A percentile compares a stretch with the other conserved stretches of the same genome.
Conservation (phyloP, 2,113 vertebrate genomes). For the Xerus inauris region DNA sequence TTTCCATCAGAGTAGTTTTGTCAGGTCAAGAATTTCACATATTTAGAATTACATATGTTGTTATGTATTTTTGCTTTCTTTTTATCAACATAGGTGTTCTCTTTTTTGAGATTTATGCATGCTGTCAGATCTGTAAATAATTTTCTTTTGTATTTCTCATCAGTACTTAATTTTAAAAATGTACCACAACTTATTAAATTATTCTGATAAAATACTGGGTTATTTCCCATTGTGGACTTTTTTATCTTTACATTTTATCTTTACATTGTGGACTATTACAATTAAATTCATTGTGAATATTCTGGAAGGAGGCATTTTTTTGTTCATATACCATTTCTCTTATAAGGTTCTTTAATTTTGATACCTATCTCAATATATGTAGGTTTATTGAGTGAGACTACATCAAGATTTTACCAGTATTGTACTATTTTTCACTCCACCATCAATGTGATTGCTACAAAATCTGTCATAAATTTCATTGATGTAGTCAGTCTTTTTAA, state of each 20-base stretch:
- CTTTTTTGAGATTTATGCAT: background rate
- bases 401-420: background rate
- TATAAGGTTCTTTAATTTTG: background rate
- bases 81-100: background rate
- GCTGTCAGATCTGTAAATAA: background rate
- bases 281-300: background rate
- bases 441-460: background rate
- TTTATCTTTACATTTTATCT: too few relatives aligned
- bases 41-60: background rate
- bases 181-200: background rate
- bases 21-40: background rate
- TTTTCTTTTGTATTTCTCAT: background rate
- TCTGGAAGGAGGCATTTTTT: background rate
- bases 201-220: background rate
- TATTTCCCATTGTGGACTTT: too few relatives aligned
- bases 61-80: background rate
- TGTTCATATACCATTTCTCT: background rate
- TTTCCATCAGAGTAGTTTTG: background rate
- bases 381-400: background rate
- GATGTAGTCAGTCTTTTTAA: background rate
- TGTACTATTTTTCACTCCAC: background rate
- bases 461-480: background rate
- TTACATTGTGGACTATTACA: background rate
- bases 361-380: background rate
- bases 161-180: background rate